phyloP scores from a whole-genome alignment of 2,888 invertebrate species.

The Pterostichus madidus region DNA sequence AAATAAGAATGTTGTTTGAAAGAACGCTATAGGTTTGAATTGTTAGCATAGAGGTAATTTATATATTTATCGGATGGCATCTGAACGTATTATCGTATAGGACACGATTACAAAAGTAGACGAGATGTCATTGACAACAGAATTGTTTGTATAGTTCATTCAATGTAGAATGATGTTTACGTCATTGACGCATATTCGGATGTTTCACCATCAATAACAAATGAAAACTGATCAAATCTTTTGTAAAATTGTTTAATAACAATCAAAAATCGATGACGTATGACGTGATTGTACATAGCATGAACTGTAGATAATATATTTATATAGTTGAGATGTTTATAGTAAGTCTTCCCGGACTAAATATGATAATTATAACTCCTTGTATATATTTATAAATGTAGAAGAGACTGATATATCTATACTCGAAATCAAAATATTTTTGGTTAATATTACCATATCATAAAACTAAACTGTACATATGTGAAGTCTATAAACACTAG shows the following conservation, averaged over 20 bases:
- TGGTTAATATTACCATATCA: slow-evolving; percentile 63
- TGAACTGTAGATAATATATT: slow-evolving; percentile 16
- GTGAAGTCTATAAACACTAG: background rate
- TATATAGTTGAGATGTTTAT: slow-evolving; percentile 47
- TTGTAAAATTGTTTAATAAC: too few species aligned
- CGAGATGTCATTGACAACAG: background rate
- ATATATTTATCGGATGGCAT: slow-evolving; percentile 34
- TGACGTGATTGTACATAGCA: background rate
- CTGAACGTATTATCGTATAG: background rate
- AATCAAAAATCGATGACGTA: too few species aligned
- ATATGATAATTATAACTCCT: slow-evolving; percentile 39
- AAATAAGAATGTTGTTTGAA: background rate
- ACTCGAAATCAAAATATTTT: slow-evolving; percentile 67
- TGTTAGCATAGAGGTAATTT: slow-evolving; percentile 28
- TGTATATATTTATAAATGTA: slow-evolving; percentile 61
- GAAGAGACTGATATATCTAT: slow-evolving; percentile 66
- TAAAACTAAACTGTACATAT: slow-evolving; percentile 39
- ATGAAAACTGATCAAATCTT: too few species aligned
- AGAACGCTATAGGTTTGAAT: slow-evolving; percentile 8
- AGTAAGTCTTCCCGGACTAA: slow-evolving; percentile 62
- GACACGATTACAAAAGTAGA: background rate
- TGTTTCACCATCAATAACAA: too few species aligned
- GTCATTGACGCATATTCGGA: too few species aligned
- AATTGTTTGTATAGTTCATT: slow-evolving; percentile 4
- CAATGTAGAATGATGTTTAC: slow-evolving; percentile 3